Evolutionary conservation across 2,888 invertebrate genomes (phyloP), one percentile per base, ranked within the genome.

Genomic region (Papilio demoleus): DNA sequence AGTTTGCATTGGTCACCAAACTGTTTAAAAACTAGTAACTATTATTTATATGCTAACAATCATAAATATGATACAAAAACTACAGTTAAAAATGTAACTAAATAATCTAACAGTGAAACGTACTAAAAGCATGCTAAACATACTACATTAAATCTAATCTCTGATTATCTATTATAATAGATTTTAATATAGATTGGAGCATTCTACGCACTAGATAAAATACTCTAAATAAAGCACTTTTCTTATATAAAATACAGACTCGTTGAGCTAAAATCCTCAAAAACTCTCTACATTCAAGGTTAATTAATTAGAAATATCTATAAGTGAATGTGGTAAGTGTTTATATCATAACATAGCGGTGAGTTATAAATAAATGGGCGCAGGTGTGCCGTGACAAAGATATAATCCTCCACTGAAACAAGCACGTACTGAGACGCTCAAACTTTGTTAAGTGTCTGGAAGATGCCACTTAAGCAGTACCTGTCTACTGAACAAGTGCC

Each of bases 321-420:
- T n/a, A 31, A 56, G 31, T 22, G 24, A 31, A 31, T 17, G 31
- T 56, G 31, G 31, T 27, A 6, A 53, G 53, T 31, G 31, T 56
- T 56, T 56, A 56, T 31, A 11, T 56, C 53, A 56, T 31, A 56
- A 31, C 27, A 56, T 27, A 27, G 53, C 31, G 31, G 53, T 31
- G 53, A 56, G 53, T 56, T 56, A 56, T 56, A 67, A 62, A 53
- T 53, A 53, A 53, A 62, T 42, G 67, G 6, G 8, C 61, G 8
- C 67, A 67, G 67, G 61, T 67, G 61, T 40, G 40, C 67, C 42
- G 53, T 53, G 38, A 59, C 27, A 67, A 67, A 67, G 61, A 62
- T 67, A 40, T 67, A 53, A 61, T 61, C 36, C 53, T 61, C 40
- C 31, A n/a, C 12, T 40, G 38, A 42, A 42, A 66, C 67, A 61